phyloP scores from a whole-genome alignment of 1,140 invertebrate species.

The Pachypeltis micranthus region DNA sequence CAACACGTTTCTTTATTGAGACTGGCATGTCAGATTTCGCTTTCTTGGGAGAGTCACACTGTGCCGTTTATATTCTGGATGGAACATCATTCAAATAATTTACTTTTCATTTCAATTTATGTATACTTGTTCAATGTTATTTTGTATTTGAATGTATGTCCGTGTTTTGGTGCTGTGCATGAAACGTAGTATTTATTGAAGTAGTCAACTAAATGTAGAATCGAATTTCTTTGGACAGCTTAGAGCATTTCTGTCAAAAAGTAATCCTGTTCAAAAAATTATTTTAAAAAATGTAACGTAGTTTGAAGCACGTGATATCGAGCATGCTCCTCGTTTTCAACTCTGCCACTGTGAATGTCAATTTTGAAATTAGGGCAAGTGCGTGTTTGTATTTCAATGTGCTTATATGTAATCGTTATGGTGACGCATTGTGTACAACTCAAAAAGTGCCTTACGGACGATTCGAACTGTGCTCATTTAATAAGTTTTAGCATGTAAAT shows the following conservation, averaged over 20 bases:
- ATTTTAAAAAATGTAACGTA: not conserved
- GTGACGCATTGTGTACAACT: too few relatives aligned
- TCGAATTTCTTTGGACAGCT: too few relatives aligned
- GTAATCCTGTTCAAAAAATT: too few relatives aligned
- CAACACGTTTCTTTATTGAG: not conserved
- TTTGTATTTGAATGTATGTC: not conserved
- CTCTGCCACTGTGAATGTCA: too few relatives aligned
- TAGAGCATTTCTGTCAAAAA: too few relatives aligned
- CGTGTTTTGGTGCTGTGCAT: not conserved
- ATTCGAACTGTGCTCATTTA: not conserved
- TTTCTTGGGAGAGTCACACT: constrained; percentile 16
- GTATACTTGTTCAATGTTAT: not conserved
- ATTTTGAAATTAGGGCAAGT: too few relatives aligned
- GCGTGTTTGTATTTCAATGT: too few relatives aligned
- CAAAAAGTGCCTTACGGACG: too few relatives aligned
- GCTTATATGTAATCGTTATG: too few relatives aligned
- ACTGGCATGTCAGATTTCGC: constrained; percentile 13
- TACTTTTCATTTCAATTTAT: not conserved
- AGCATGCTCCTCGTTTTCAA: not conserved
- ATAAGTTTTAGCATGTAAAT: constrained; percentile 8
- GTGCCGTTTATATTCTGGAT: constrained; percentile 21
- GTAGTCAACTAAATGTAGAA: too few relatives aligned
- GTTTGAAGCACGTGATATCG: not conserved
- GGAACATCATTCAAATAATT: constrained; percentile 12
- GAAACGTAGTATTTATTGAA: not conserved